Evolutionary conservation across 2,113 vertebrate species (phyloP).

Genomic region (Pithys albifrons): DNA sequence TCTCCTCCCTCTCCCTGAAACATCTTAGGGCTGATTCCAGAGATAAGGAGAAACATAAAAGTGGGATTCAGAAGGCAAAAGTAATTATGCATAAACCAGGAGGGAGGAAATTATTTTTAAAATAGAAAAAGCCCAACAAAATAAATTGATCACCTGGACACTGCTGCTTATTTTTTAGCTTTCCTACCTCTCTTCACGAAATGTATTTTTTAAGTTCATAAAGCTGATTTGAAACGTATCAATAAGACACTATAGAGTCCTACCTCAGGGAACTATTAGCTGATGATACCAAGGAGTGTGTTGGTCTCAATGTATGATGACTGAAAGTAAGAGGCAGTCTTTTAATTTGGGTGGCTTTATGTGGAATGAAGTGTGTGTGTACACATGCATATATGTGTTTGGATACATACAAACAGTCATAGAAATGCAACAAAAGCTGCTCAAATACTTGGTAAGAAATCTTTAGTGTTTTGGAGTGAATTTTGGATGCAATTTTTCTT

Average conservation of each 20-base stretch:
- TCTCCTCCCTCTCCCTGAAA: neutral
- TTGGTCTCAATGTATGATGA: neutral
- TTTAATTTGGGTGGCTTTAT: neutral
- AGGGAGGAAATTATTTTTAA: neutral
- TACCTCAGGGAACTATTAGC: neutral
- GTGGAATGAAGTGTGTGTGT: neutral
- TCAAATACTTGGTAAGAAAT: neutral
- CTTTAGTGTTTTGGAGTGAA: neutral
- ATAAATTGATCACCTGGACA: neutral
- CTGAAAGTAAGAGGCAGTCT: neutral
- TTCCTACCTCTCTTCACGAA: neutral
- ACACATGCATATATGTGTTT: neutral
- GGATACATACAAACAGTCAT: neutral
- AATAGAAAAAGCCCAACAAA: neutral
- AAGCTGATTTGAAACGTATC: neutral
- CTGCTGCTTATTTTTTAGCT: neutral
- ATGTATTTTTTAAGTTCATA: neutral
- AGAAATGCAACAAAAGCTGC: neutral
- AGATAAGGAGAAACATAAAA: neutral
- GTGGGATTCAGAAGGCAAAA: neutral
- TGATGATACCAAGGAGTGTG: neutral
- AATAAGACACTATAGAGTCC: neutral
- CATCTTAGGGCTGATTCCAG: neutral
- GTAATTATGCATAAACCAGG: neutral
- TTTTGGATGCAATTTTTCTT: conserved; percentile 3